Evolutionary conservation across 2,888 invertebrate species (phyloP).

Genomic region (Drosophila stalkeri): DNA sequence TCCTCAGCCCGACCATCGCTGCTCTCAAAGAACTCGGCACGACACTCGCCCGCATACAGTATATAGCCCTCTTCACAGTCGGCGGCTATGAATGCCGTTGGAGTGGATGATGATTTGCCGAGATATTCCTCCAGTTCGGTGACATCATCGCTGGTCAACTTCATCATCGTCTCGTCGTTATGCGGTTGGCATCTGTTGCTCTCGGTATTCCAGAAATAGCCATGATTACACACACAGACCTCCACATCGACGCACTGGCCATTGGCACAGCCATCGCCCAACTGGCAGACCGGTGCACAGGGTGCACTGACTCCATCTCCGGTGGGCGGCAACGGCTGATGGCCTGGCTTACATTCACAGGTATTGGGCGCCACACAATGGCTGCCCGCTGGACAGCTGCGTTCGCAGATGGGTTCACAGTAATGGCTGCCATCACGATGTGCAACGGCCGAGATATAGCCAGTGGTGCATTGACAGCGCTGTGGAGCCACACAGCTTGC

Average conservation of each 20-base stretch:
- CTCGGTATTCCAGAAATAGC: conserved; percentile 48
- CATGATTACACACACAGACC: conserved; percentile 63
- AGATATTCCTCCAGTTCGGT: conserved; percentile 16
- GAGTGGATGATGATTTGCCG: not conserved
- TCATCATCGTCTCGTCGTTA: not conserved
- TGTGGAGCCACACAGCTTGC: conserved; percentile 76
- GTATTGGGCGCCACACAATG: conserved; percentile 72
- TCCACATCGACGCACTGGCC: conserved; percentile 63
- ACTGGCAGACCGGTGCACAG: conserved; percentile 64
- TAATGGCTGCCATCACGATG: conserved; percentile 61
- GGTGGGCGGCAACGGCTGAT: conserved; percentile 27
- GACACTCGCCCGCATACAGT: conserved; percentile 68
- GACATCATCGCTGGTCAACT: conserved; percentile 13
- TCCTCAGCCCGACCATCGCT: conserved; percentile 37
- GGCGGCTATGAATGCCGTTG: not conserved
- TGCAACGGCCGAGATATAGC: conserved; percentile 67
- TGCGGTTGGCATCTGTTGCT: conserved; percentile 45
- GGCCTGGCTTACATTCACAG: conserved; percentile 71
- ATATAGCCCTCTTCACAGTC: conserved; percentile 65
- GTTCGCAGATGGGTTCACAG: conserved; percentile 75
- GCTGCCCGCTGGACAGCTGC: conserved; percentile 56
- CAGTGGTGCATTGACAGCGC: conserved; percentile 69
- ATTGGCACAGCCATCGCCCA: conserved; percentile 67
- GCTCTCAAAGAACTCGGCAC: conserved; percentile 69
- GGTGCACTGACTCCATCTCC: conserved; percentile 68